phyloP scores from a whole-genome alignment of 2,888 invertebrate species.

The Agrenia bidenticulata region DNA sequence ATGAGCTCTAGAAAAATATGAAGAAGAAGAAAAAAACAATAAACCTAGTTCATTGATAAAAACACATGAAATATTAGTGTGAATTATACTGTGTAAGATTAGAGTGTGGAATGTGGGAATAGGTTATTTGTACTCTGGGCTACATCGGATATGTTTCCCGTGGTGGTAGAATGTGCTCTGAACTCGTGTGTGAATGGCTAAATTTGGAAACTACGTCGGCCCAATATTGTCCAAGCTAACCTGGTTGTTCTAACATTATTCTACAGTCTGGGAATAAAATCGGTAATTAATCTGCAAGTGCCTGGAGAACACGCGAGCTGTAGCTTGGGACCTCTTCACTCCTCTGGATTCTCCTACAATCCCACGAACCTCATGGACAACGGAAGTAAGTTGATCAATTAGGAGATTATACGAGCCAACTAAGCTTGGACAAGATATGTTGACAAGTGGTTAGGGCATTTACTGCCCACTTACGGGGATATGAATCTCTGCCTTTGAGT shows the following conservation, averaged over 20 bases:
- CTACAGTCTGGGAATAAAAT: constrained; percentile 72
- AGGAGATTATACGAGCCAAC: background rate
- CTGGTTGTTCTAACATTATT: constrained; percentile 16
- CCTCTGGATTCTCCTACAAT: constrained; percentile 81
- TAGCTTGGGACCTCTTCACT: constrained; percentile 69
- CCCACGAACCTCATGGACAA: constrained; percentile 81
- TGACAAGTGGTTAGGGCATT: background rate
- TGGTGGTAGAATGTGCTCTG: too few relatives aligned
- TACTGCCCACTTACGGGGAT: background rate
- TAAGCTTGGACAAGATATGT: background rate
- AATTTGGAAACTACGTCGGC: too few relatives aligned
- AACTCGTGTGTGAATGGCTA: too few relatives aligned
- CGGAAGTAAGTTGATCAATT: constrained; percentile 65
- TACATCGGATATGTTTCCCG: too few relatives aligned
- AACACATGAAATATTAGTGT: too few relatives aligned
- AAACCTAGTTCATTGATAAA: too few relatives aligned
- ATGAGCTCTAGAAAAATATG: too few relatives aligned
- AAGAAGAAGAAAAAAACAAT: too few relatives aligned
- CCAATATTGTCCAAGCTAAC: too few relatives aligned
- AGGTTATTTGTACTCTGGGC: too few relatives aligned
- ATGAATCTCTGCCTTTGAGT: background rate
- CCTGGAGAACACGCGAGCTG: constrained; percentile 85
- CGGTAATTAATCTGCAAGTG: constrained; percentile 81
- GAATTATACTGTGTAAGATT: too few relatives aligned
- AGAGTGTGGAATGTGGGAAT: too few relatives aligned